Evolutionary conservation across 1,140 invertebrate genomes (phyloP).

Genomic region (Dinothrombium tinctorium): DNA sequence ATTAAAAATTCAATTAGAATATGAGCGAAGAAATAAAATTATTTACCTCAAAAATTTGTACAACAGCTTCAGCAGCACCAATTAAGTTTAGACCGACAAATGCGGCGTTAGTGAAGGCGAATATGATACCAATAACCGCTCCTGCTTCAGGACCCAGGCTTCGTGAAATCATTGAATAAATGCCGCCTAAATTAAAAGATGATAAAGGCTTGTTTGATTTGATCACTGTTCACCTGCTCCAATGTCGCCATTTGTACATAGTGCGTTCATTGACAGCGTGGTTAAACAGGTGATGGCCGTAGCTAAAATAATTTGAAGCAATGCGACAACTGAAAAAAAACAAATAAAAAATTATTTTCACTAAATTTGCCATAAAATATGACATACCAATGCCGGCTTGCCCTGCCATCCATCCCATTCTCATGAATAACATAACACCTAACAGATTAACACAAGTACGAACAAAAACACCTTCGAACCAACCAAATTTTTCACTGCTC

Average conservation of each 20-base stretch:
- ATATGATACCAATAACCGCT: slow-evolving; percentile 34
- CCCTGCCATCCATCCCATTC: slow-evolving; percentile 26
- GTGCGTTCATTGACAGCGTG: slow-evolving; percentile 7
- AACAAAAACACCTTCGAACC: slow-evolving; percentile 18
- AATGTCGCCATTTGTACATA: slow-evolving; percentile 9
- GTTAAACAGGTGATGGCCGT: slow-evolving; percentile 4
- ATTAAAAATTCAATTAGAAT: background rate
- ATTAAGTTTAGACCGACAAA: slow-evolving; percentile 33
- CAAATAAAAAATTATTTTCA: no score
- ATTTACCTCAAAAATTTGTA: slow-evolving; percentile 2
- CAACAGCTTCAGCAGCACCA: slow-evolving; percentile 18
- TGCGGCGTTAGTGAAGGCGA: slow-evolving; percentile 34
- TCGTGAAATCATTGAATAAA: slow-evolving; percentile 33
- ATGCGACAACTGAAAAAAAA: slow-evolving; percentile 2
- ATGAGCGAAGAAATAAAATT: background rate
- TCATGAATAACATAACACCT: slow-evolving; percentile 34
- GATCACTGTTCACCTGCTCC: slow-evolving; percentile 8
- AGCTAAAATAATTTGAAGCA: slow-evolving; percentile 5
- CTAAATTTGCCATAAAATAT: background rate
- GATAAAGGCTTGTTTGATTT: no score
- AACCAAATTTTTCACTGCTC: background rate
- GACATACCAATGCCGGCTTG: slow-evolving; percentile 26
- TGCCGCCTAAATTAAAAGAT: slow-evolving; percentile 24
- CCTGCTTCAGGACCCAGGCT: slow-evolving; percentile 38
- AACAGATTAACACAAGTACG: slow-evolving; percentile 34